A percentile compares a stretch with the other conserved stretches of the same genome.
Conservation (phyloP, 2,888 invertebrate genomes). For the Tiliacea citrago region DNA sequence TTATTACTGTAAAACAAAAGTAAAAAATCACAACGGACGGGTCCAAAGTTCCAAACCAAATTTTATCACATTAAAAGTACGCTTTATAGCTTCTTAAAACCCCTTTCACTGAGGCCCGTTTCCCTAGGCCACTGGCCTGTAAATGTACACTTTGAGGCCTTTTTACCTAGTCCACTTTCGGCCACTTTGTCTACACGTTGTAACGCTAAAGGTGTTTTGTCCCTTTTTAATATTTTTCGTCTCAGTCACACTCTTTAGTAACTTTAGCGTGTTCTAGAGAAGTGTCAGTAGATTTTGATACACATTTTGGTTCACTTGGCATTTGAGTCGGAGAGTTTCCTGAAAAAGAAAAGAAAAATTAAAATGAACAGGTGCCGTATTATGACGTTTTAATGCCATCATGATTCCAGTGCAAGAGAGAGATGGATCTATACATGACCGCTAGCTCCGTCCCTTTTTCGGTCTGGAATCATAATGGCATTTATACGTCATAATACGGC, state of each 20-base stretch:
- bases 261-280: conserved; percentile 74
- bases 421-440: too few relatives aligned
- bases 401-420: not conserved
- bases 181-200: conserved; percentile 36
- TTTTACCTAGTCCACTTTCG: conserved; percentile 33
- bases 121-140: conserved; percentile 26
- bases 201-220: conserved; percentile 9
- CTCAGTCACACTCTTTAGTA: conserved; percentile 74
- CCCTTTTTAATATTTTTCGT: conserved; percentile 56
- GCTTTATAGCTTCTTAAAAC: conserved; percentile 38
- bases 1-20: conserved; percentile 7
- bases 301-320: conserved; percentile 74
- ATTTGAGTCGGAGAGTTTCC: conserved; percentile 74
- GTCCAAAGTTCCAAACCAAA: conserved; percentile 49
- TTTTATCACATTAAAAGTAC: conserved; percentile 60
- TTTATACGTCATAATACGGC: too few relatives aligned
- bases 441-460: too few relatives aligned
- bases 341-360: conserved; percentile 49
- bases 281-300: conserved; percentile 76
- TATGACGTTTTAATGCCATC: too few relatives aligned
- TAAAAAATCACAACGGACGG: conserved; percentile 58
- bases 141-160: conserved; percentile 23
- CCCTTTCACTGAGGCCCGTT: conserved; percentile 19
- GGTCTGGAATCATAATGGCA: too few relatives aligned
- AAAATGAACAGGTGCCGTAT: not conserved